Evolutionary conservation across 2,113 vertebrate genomes (phyloP).

Genomic region (Butorides virescens): DNA sequence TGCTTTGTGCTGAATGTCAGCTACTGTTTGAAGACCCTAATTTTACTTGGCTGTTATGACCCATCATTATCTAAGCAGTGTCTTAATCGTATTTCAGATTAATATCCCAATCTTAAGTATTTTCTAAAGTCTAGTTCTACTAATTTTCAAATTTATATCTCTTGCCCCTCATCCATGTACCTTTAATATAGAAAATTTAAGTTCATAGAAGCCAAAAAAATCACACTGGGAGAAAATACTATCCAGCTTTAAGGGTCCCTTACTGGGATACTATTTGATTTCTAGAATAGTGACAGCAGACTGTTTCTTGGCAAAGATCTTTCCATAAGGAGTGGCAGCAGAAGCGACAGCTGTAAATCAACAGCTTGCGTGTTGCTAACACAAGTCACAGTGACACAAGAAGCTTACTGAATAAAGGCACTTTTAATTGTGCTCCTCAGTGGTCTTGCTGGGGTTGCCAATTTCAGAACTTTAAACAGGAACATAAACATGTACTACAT

Average conservation of each 20-base stretch:
- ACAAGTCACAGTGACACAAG: neutral
- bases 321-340: neutral
- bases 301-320: neutral
- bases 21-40: neutral
- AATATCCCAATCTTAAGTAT: neutral
- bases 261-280: neutral
- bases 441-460: neutral
- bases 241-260: neutral
- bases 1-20: neutral
- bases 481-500: neutral
- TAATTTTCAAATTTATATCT: neutral
- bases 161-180: rapidly evolving
- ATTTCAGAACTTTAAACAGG: neutral
- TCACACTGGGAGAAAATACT: neutral
- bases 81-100: neutral
- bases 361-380: neutral
- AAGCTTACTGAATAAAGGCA: neutral
- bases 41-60: neutral
- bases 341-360: neutral
- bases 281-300: neutral
- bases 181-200: neutral
- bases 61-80: neutral
- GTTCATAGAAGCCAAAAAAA: neutral
- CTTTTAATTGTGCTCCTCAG: neutral
- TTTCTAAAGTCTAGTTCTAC: neutral